These are phyloP conservation scores for Leptinotarsa peninsularis DNA, from an alignment of 2,888 invertebrate genomes.

Conservation along the genomic window DNA sequence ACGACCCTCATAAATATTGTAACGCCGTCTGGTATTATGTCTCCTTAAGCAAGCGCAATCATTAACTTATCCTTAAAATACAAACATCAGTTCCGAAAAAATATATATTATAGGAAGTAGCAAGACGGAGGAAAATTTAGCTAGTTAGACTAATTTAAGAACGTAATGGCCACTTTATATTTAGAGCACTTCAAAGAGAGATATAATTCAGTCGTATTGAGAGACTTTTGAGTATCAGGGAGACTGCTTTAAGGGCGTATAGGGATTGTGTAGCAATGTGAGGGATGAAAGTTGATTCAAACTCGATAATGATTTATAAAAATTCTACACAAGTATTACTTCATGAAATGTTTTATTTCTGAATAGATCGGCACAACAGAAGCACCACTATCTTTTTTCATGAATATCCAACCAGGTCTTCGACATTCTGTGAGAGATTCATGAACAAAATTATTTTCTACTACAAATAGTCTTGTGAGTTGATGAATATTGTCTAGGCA, in stretches of 20 bases:
- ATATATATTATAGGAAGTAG: conserved; percentile 33
- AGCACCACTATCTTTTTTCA: too few relatives aligned
- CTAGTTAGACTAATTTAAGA: conserved; percentile 37
- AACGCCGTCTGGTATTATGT: conserved; percentile 22
- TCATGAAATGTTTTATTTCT: too few relatives aligned
- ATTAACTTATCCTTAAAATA: conserved; percentile 29
- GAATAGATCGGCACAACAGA: too few relatives aligned
- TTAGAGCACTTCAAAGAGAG: conserved; percentile 39
- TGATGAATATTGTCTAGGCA: too few relatives aligned
- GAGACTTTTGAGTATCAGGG: not conserved
- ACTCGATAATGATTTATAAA: too few relatives aligned
- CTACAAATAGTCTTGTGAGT: too few relatives aligned
- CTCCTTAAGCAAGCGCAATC: conserved; percentile 20
- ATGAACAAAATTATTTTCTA: too few relatives aligned
- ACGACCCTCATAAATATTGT: conserved; percentile 22
- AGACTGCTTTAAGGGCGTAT: not conserved
- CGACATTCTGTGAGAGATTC: too few relatives aligned
- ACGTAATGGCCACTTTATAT: conserved; percentile 34
- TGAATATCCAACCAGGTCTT: too few relatives aligned
- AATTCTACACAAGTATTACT: too few relatives aligned
- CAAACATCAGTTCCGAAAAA: conserved; percentile 29
- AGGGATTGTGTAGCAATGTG: not conserved
- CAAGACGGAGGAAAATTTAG: conserved; percentile 32
- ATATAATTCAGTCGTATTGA: conserved; percentile 38
- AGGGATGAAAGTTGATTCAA: too few relatives aligned